Conservation (phyloP, 1,140 invertebrate species). For the Pachypeltis micranthus region DNA sequence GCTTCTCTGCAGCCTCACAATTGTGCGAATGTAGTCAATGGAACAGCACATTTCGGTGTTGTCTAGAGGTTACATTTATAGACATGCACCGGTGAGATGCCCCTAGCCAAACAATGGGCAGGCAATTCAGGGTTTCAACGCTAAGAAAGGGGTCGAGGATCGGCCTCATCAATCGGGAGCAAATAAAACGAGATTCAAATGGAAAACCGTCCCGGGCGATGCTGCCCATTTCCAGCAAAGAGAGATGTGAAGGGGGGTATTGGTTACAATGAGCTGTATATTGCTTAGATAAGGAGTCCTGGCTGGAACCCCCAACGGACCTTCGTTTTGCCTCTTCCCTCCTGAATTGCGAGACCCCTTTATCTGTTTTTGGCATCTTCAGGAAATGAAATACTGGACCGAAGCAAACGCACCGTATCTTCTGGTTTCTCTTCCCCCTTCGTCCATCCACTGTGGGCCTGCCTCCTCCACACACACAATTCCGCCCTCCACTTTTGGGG, state of each 20-base stretch:
- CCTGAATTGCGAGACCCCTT: constrained; percentile 1
- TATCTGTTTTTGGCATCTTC: constrained; percentile 11
- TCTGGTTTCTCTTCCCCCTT: neutral
- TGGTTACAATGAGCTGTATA: constrained; percentile 13
- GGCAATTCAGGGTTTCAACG: no score
- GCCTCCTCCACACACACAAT: no score
- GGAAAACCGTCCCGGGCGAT: neutral
- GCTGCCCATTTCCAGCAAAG: no score
- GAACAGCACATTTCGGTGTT: no score
- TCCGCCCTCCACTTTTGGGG: neutral
- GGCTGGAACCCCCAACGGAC: neutral
- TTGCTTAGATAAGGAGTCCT: constrained; percentile 13
- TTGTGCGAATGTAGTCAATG: no score
- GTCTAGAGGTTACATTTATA: no score
- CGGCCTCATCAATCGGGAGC: neutral
- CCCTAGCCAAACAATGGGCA: no score
- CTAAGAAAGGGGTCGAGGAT: no score
- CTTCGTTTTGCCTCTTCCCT: no score
- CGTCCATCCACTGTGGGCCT: no score
- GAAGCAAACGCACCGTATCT: constrained; percentile 8
- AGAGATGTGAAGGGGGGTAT: neutral
- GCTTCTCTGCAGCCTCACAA: no score
- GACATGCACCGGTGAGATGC: no score
- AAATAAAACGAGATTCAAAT: neutral
- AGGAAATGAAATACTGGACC: constrained; percentile 17